A percentile compares a stretch with the other conserved stretches of the same genome.
Conservation (phyloP, 2,113 vertebrate genomes). For the Sinocyclocheilus anophthalmus region DNA sequence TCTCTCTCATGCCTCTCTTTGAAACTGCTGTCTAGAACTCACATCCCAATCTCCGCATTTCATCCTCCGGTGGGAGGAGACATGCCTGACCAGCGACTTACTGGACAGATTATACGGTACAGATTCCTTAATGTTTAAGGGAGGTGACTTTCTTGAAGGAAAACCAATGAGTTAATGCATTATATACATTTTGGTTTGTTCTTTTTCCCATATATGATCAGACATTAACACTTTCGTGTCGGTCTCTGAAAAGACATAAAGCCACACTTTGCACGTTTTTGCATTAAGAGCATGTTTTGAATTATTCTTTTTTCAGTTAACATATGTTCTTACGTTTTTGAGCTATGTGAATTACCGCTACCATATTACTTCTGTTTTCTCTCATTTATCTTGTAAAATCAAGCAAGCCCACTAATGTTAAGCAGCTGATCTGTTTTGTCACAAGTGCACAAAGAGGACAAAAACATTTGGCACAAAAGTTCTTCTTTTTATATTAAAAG, state of each 20-base stretch:
- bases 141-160: constrained; percentile 83
- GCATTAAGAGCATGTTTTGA: constrained; percentile 93
- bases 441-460: constrained; percentile 49
- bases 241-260: constrained; percentile 74
- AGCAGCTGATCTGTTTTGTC: constrained; percentile 47
- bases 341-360: constrained; percentile 43
- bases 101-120: constrained; percentile 82
- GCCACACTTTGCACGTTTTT: constrained; percentile 90
- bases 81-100: constrained; percentile 81
- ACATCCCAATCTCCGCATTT: constrained; percentile 33
- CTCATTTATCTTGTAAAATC: constrained; percentile 32
- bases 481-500: constrained; percentile 59
- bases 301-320: constrained; percentile 68
- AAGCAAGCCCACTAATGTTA: constrained; percentile 47
- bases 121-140: constrained; percentile 99
- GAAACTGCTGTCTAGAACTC: constrained; percentile 61
- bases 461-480: constrained; percentile 43
- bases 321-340: constrained; percentile 48
- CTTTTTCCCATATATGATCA: constrained; percentile 77
- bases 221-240: constrained; percentile 84
- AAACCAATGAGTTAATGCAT: constrained; percentile 83
- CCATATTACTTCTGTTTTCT: constrained; percentile 43
- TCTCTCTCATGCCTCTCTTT: constrained; percentile 62
- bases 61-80: constrained; percentile 17
- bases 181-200: constrained; percentile 81